Evolutionary conservation across 2,113 vertebrate species (phyloP).

Genomic region (Mus pahari): DNA sequence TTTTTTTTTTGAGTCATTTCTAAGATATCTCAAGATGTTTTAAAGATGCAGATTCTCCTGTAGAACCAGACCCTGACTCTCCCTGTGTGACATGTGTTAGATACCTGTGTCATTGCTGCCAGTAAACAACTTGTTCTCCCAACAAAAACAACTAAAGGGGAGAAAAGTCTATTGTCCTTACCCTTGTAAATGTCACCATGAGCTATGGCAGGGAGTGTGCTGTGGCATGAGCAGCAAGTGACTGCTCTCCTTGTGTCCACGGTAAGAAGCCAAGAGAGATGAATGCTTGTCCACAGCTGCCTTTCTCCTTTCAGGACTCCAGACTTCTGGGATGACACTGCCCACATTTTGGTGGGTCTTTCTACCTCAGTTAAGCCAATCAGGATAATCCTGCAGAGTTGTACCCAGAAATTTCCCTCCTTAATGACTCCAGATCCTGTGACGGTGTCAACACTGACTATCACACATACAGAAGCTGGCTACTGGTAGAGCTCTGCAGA

Average conservation of each 20-base stretch:
- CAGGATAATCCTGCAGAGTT: not conserved
- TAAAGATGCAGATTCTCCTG: not conserved
- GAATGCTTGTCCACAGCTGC: not conserved
- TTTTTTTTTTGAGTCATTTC: not conserved
- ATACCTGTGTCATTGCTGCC: too few species aligned
- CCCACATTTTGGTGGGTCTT: not conserved
- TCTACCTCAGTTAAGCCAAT: not conserved
- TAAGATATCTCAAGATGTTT: not conserved
- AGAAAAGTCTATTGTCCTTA: not conserved
- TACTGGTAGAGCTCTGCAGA: too few species aligned
- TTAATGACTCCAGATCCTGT: not conserved
- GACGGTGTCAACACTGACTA: not conserved
- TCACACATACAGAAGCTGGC: too few species aligned
- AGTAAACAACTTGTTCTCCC: not conserved
- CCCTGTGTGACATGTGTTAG: not conserved
- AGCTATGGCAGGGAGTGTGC: not conserved
- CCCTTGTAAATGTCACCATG: too few species aligned
- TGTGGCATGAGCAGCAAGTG: not conserved
- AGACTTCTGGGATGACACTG: accelerated
- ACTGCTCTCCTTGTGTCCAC: not conserved
- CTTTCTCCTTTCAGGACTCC: not conserved
- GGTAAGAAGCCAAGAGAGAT: not conserved
- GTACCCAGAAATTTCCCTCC: not conserved
- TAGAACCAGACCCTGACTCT: not conserved
- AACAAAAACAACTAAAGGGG: not conserved